Conservation (phyloP, 2,113 vertebrate genomes). For the Phainopepla nitens region DNA sequence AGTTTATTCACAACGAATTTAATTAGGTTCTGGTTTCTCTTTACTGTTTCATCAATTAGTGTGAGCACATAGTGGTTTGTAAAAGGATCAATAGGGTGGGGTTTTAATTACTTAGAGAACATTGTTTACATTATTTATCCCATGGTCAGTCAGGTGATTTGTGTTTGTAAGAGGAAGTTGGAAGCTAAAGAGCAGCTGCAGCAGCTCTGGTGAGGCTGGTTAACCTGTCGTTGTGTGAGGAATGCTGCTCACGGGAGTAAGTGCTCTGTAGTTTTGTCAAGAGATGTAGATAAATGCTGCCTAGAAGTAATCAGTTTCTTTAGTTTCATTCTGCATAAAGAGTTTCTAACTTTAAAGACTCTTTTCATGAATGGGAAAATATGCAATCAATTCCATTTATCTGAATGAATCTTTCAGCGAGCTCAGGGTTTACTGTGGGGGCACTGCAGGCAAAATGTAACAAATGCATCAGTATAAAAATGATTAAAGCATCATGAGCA, state of each 20-base stretch:
- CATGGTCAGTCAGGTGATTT: neutral
- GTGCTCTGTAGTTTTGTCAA: neutral
- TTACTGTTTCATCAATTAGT: constrained; percentile 10
- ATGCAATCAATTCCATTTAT: constrained; percentile 63
- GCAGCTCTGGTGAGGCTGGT: neutral
- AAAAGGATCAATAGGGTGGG: constrained; percentile 32
- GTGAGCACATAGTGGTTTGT: neutral
- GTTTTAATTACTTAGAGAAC: constrained; percentile 27
- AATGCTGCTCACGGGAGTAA: neutral
- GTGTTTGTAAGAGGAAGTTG: neutral
- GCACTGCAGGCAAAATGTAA: constrained; percentile 30
- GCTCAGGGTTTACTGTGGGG: constrained; percentile 19
- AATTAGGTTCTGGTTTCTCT: constrained; percentile 20
- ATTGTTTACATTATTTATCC: constrained; percentile 25
- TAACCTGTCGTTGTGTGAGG: neutral
- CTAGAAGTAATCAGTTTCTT: constrained; percentile 40
- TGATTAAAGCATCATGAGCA: constrained; percentile 49
- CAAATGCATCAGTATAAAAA: neutral
- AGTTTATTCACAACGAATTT: neutral
- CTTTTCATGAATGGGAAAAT: constrained; percentile 56
- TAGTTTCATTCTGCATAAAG: constrained; percentile 25
- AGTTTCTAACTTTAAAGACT: constrained; percentile 13
- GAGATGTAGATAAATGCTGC: constrained; percentile 16
- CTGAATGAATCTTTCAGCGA: constrained; percentile 45
- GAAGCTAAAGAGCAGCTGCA: neutral